Evolutionary conservation across 1,140 invertebrate species (phyloP), one percentile per base, ranked within the genome.

Genomic region (Popillia japonica): DNA sequence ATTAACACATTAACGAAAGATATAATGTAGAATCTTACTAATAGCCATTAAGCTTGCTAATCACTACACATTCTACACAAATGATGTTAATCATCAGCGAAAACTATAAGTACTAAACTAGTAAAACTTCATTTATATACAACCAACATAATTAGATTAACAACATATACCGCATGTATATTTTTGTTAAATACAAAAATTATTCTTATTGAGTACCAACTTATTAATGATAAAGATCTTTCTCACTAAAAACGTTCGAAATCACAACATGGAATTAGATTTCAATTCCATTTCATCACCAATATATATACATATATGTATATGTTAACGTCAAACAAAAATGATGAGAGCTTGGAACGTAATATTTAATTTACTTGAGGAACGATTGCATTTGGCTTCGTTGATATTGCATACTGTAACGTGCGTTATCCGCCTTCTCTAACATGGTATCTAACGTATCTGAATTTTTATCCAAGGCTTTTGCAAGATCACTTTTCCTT

Each of bases 371-470:
- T 88, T 91, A 91, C 85, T 92, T 90, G n/a, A 92, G 81, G 80
- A 93, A 88, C 76, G 88, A 88, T 77, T 89, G 90, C 91, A 94
- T 93, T 85, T 94, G 91, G 83, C 93, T 93, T n/a, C 90, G 92
- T 83, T 94, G 93, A 81, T 90, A 87, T 6, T 89, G 85, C 90
- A 94, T 90, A 59, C 92, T 90, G 27, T 89, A 86, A 80, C 93
- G 89, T 11, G 92, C 92, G 72, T 90, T 90, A 72, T 94, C 93
- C 7, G 92, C 92, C 83, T 93, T 92, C 8, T 87, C 86, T 11
- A 94, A 89, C 78, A 94, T 81, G 1, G 88, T 85, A 76, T 88
- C 86, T 20, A 76, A 48, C 48, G 27, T 78, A 82, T 91, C 89
- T 42, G 93, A 86, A 80, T 94, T 85, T 82, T 88, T 88, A 22